Percentiles rank a stretch among this genome's conserved stretches.
These are phyloP conservation scores for Chloroclysta siterata DNA, from an alignment of 2,888 invertebrate genomes.

Conservation along the genomic window DNA sequence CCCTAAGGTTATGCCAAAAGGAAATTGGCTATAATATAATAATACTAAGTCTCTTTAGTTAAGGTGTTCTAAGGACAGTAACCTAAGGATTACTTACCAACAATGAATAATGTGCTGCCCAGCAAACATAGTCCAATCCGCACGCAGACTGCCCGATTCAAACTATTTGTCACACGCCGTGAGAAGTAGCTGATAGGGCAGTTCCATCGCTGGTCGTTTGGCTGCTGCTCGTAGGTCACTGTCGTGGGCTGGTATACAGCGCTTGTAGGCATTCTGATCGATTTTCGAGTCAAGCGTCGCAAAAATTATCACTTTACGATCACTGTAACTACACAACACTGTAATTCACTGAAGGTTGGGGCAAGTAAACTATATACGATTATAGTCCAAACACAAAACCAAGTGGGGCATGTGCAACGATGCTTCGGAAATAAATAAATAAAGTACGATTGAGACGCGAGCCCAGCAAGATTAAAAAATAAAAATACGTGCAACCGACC, in stretches of 20 bases:
- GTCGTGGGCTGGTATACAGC: conserved; percentile 92
- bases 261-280: conserved; percentile 86
- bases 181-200: conserved; percentile 84
- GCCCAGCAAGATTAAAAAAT: not conserved
- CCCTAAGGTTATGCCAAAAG: too few species aligned
- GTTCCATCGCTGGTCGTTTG: conserved; percentile 84
- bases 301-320: conserved; percentile 36
- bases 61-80: not conserved
- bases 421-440: conserved; percentile 34
- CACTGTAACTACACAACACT: conserved; percentile 26
- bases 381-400: conserved; percentile 37
- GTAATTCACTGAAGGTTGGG: conserved; percentile 35
- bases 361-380: conserved; percentile 41
- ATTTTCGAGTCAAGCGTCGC: conserved; percentile 45
- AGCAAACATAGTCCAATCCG: conserved; percentile 72
- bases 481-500: too few species aligned
- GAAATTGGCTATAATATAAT: too few species aligned
- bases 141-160: conserved; percentile 75
- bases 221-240: conserved; percentile 88
- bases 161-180: conserved; percentile 78
- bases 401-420: conserved; percentile 32
- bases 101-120: conserved; percentile 73
- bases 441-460: not conserved
- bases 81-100: conserved; percentile 61
- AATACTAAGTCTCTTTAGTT: too few species aligned